These are phyloP conservation scores for Cantharis rufa DNA, from an alignment of 2,888 invertebrate genomes.

Conservation along the genomic window DNA sequence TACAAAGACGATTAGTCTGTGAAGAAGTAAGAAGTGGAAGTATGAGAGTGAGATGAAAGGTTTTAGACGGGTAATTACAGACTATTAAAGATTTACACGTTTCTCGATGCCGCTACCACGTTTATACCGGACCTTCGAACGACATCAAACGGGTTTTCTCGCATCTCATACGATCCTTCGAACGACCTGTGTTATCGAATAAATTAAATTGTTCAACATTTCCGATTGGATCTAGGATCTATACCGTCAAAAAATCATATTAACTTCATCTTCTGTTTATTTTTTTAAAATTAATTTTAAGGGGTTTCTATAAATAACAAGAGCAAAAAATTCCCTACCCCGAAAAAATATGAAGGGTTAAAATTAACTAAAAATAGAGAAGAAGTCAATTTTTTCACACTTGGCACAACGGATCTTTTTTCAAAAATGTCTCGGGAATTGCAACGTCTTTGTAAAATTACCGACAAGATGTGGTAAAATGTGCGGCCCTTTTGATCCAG, in stretches of 20 bases:
- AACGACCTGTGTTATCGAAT: not conserved
- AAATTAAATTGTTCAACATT: not conserved
- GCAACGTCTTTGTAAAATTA: not conserved
- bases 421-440: not conserved
- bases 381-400: not conserved
- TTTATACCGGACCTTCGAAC: slow-evolving; percentile 1
- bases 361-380: not conserved
- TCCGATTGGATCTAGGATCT: not conserved
- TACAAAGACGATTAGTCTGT: slow-evolving; percentile 33
- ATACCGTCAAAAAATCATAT: too few species aligned
- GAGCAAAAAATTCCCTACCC: not conserved
- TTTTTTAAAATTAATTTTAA: not conserved
- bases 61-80: slow-evolving; percentile 42
- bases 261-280: too few species aligned
- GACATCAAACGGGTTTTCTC: slow-evolving; percentile 3
- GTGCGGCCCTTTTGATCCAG: not conserved
- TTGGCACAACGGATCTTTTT: not conserved
- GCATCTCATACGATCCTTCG: not conserved
- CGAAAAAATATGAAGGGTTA: not conserved
- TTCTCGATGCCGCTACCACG: slow-evolving; percentile 29
- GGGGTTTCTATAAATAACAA: not conserved
- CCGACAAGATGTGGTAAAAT: not conserved
- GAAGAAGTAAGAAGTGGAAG: slow-evolving; percentile 27
- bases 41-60: slow-evolving; percentile 27
- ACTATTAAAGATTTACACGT: slow-evolving; percentile 45